Base-by-base conservation (phyloP, 2,113 vertebrate species). In the Porphyrio hochstetteri region DNA sequence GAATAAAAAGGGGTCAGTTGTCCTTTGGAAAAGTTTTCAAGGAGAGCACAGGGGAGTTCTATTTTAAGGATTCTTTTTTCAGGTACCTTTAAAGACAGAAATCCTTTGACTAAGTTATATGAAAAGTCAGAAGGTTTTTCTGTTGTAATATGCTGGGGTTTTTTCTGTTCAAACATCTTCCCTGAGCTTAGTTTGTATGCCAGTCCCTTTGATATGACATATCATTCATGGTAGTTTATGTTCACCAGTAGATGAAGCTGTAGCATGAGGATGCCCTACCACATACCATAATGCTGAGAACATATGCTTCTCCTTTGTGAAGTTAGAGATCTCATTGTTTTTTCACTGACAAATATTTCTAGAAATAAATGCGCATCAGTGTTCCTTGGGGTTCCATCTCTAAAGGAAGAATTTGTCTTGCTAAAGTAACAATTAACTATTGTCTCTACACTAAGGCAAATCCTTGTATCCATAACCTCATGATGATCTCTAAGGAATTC, bases 21-120 rank as follows among this genome's bases (percentile, higher is more conserved):
- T 89, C 57, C 92, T 96, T 96, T 91, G 70, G 78, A 96, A 96
- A 94, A 94, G 86, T 96, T 95, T 97, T 92, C 74, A 82, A 91
- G 65, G 61, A 85, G 67, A 82, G 50, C 90, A 93, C 83, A 84
- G 60, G 88, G 64, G 77, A 96, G 65, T 90, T 96, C 86, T 96
- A 89, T 92, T 95, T 94, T 93, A 89, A 95, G 84, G 16, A 11
- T 40, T 86, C 77, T 56, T 90, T 90, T 82, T 92, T 91, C 80
- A 81, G 70, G 7, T 76, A 46, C 53, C 74, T 86, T 29, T 83
- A 77, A 82, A 84, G 71, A 53, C 27, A 87, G 85, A 94, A 94
- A 59, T 42, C 13, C 71, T 82, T 93, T 77, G 36, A 82, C 87
- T 88, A 44, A 93, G 81, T 63, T 50, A 78, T 18, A 79, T 2